A percentile compares a stretch with the other conserved stretches of the same genome.
These are phyloP conservation scores for Danio rerio DNA, from an alignment of 2,113 vertebrate genomes.

Conservation along the genomic window DNA sequence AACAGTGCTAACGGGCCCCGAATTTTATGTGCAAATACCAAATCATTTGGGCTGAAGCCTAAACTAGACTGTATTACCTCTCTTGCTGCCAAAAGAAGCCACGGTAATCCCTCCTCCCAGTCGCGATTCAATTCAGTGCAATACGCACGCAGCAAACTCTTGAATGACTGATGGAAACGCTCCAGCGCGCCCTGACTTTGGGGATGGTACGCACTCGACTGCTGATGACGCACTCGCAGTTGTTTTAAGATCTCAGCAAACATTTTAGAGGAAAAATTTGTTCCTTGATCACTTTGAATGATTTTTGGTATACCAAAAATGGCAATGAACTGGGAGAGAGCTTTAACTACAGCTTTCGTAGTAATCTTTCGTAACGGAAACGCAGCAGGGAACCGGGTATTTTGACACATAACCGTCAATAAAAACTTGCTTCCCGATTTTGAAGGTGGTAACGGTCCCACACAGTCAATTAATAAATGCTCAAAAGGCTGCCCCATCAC, in stretches of 20 bases:
- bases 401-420: not conserved
- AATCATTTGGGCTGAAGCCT: too few relatives aligned
- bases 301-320: not conserved
- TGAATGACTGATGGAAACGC: too few relatives aligned
- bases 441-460: not conserved
- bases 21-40: too few relatives aligned
- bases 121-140: too few relatives aligned
- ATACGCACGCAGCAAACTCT: too few relatives aligned
- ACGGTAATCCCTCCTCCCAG: too few relatives aligned
- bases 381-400: not conserved
- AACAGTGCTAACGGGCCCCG: too few relatives aligned
- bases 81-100: too few relatives aligned
- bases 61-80: too few relatives aligned
- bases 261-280: not conserved
- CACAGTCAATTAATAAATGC: not conserved
- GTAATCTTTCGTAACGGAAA: not conserved
- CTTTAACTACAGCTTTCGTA: not conserved
- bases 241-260: not conserved
- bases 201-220: not conserved
- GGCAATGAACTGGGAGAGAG: not conserved
- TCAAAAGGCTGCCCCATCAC: not conserved
- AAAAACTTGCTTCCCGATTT: not conserved
- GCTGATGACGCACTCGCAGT: not conserved
- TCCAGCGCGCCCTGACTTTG: too few relatives aligned
- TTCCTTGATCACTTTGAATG: too few relatives aligned